A percentile compares a stretch with the other conserved stretches of the same genome.
These are phyloP conservation scores for Stigmatopora argus DNA, from an alignment of 2,113 vertebrate genomes.

Conservation along the genomic window DNA sequence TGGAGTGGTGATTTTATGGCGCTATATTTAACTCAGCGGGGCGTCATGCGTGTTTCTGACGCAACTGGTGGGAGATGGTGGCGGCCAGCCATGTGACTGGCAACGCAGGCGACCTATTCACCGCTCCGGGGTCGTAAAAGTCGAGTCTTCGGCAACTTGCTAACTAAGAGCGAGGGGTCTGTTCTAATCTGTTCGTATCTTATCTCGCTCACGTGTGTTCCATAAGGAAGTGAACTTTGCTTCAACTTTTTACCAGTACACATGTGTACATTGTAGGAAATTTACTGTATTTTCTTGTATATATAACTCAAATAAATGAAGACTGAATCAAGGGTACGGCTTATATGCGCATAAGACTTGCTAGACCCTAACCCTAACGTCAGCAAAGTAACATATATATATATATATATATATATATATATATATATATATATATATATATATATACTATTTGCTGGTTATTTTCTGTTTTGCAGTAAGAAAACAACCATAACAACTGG, in stretches of 20 bases:
- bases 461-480: too few relatives aligned
- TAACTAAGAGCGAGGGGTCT: neutral
- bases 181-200: slow-evolving; percentile 3
- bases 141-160: neutral
- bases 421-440: too few relatives aligned
- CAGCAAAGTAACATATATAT: too few relatives aligned
- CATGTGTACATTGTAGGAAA: neutral
- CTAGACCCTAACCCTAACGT: too few relatives aligned
- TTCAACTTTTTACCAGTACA: neutral
- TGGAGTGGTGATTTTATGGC: neutral
- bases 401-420: too few relatives aligned
- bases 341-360: too few relatives aligned
- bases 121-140: neutral
- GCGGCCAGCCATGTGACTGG: slow-evolving; percentile 33
- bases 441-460: too few relatives aligned
- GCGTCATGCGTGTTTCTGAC: slow-evolving; percentile 58
- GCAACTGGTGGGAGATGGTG: slow-evolving; percentile 35
- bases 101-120: neutral
- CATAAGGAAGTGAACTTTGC: slow-evolving; percentile 38
- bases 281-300: too few relatives aligned
- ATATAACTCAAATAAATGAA: too few relatives aligned
- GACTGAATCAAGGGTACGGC: too few relatives aligned
- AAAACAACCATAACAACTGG: too few relatives aligned
- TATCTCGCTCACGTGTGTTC: slow-evolving; percentile 13
- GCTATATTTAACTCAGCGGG: slow-evolving; percentile 57